Base-by-base conservation (phyloP, 2,888 invertebrate species). In the Strigamia maritima region DNA sequence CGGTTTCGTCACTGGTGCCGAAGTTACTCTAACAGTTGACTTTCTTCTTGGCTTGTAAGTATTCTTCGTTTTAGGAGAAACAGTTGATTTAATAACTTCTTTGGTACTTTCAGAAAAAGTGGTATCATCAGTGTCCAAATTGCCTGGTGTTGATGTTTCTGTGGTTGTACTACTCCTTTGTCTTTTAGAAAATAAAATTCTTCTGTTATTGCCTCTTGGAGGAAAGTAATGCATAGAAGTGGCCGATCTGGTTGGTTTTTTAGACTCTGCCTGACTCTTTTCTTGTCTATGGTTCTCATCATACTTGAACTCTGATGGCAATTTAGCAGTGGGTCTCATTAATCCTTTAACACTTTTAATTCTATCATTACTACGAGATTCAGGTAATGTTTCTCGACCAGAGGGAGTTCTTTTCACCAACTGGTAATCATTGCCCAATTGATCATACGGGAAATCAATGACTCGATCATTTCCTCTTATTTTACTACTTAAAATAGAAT, bases 391-490 rank as follows among this genome's bases (percentile, higher is more conserved):
- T 65, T 19, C 60, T 0, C 22, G 60, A 24, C 60, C 60, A 4
- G 60, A 65, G 19, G 60, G 12, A n/a, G 60, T 65, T 65, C 24
- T 24, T 24, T 65, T 65, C 8, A 65, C 60, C 12, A 65, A 65
- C 19, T 65, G 60, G 22, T 65, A 65, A 12, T 65, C 60, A 65
- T 65, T 65, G 19, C 60, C 60, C 24, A 65, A 24, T 22, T 65
- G 60, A 24, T 65, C 60, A 65, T 65, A 10, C 6, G 76, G 40
- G 12, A 76, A 76, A n/a, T 76, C 76, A 16, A 76, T 76, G 14
- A 76, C 76, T 26, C 76, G n/a, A 19, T 76, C 76, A 76, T 76
- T 76, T n/a, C 44, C 76, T 38, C 76, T 31, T 10, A 76, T 44
- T 38, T 38, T 75, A 14, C 28, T 75, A 31, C 28, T 19, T 4